phyloP scores from a whole-genome alignment of 2,113 vertebrate species.

The Falco punctatus region DNA sequence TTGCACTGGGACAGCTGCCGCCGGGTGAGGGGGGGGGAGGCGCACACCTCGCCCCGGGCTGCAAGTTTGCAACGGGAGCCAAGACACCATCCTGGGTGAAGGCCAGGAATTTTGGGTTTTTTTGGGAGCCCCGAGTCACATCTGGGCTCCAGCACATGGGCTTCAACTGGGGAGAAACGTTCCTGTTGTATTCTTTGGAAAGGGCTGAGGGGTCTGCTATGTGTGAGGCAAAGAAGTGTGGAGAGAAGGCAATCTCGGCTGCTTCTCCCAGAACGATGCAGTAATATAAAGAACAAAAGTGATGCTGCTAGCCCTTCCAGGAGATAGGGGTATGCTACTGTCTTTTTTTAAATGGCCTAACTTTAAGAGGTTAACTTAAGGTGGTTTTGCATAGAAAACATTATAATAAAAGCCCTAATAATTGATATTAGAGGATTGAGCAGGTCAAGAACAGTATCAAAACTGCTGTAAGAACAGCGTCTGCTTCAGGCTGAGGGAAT shows the following conservation, averaged over 20 bases:
- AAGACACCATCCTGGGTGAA: not conserved
- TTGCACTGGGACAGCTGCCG: not conserved
- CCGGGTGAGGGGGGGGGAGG: not conserved
- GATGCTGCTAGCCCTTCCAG: not conserved
- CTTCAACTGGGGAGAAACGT: fast-evolving
- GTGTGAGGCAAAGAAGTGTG: not conserved
- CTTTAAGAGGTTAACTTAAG: not conserved
- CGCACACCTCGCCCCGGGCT: fast-evolving
- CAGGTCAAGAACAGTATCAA: not conserved
- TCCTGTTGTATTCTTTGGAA: not conserved
- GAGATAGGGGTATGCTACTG: not conserved
- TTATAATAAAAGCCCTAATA: not conserved
- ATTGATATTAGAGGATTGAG: not conserved
- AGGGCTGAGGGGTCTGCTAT: not conserved
- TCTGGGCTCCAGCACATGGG: not conserved
- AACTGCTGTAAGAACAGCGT: not conserved
- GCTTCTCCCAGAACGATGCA: not conserved
- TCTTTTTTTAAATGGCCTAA: not conserved
- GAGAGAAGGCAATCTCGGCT: not conserved
- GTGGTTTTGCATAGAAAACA: not conserved
- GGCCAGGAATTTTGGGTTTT: not conserved
- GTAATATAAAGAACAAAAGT: not conserved
- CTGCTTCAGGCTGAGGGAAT: not conserved
- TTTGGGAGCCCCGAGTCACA: not conserved
- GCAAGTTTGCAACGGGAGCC: not conserved